Percentiles rank a stretch among this genome's conserved stretches.
These are phyloP conservation scores for Calonectris borealis DNA, from an alignment of 2,113 vertebrate genomes.

Conservation along the genomic window DNA sequence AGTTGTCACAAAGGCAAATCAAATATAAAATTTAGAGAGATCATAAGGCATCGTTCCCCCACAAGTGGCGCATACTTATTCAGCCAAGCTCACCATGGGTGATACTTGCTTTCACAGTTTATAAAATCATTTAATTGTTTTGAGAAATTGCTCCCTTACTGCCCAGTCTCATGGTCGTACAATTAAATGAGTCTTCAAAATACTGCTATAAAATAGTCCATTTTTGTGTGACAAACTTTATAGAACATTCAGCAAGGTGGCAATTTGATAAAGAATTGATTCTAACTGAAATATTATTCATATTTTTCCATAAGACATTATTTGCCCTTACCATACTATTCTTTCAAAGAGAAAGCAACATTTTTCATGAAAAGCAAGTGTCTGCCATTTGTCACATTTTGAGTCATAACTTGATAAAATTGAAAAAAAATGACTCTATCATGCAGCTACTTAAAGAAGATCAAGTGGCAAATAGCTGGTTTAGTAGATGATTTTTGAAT, in stretches of 20 bases:
- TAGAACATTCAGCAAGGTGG: not conserved
- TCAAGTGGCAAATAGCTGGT: not conserved
- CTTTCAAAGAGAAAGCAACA: not conserved
- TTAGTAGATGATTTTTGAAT: not conserved
- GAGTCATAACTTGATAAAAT: not conserved
- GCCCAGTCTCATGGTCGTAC: not conserved
- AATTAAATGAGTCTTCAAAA: not conserved
- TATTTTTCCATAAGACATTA: not conserved
- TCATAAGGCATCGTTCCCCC: not conserved
- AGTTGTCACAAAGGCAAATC: not conserved
- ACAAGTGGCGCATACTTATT: not conserved
- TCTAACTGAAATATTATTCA: not conserved
- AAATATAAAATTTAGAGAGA: not conserved
- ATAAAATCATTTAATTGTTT: not conserved
- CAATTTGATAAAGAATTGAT: not conserved
- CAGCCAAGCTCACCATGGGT: not conserved
- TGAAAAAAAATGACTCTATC: not conserved
- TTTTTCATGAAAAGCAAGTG: not conserved
- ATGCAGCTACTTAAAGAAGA: not conserved
- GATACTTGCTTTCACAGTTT: not conserved
- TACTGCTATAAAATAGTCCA: not conserved
- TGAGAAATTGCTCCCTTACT: not conserved
- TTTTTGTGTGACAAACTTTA: not conserved
- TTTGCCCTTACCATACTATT: not conserved
- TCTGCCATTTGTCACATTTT: not conserved